Conservation (phyloP, 2,113 vertebrate species). For the Clarias magur region DNA sequence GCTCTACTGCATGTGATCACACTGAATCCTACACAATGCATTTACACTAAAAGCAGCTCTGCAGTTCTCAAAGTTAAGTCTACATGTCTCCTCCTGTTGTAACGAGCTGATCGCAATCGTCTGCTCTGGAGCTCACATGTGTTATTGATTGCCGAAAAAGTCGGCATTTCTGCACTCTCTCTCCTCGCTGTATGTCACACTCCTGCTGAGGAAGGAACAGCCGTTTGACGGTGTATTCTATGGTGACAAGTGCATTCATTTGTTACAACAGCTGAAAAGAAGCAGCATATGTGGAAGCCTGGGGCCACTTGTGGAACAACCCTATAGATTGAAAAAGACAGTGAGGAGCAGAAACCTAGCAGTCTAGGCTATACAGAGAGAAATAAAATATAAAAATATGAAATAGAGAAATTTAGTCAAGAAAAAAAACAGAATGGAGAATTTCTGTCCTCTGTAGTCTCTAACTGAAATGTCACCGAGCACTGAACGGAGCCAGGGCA, state of each 20-base stretch:
- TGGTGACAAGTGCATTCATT: conserved; percentile 78
- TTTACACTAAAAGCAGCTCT: not conserved
- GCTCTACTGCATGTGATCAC: not conserved
- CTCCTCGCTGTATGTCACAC: conserved; percentile 39
- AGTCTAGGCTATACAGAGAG: conserved; percentile 51
- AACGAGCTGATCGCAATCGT: conserved; percentile 26
- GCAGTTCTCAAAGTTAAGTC: not conserved
- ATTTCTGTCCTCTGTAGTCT: conserved; percentile 19
- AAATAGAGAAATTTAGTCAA: not conserved
- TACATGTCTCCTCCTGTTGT: conserved; percentile 32
- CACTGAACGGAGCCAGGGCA: conserved; percentile 36
- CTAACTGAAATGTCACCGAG: conserved; percentile 49
- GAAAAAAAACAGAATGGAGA: not conserved
- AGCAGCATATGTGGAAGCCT: conserved; percentile 72
- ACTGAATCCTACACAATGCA: not conserved
- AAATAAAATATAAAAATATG: conserved; percentile 51
- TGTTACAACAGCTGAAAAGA: conserved; percentile 71
- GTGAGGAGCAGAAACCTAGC: not conserved
- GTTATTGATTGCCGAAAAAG: conserved; percentile 44
- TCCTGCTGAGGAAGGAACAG: conserved; percentile 57
- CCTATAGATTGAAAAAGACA: conserved; percentile 11
- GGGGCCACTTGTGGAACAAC: conserved; percentile 59
- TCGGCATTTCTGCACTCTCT: conserved; percentile 43
- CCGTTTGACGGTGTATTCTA: conserved; percentile 67
- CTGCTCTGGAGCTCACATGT: conserved; percentile 31